phyloP scores from a whole-genome alignment of 2,888 invertebrate species.

The Antitype chi region DNA sequence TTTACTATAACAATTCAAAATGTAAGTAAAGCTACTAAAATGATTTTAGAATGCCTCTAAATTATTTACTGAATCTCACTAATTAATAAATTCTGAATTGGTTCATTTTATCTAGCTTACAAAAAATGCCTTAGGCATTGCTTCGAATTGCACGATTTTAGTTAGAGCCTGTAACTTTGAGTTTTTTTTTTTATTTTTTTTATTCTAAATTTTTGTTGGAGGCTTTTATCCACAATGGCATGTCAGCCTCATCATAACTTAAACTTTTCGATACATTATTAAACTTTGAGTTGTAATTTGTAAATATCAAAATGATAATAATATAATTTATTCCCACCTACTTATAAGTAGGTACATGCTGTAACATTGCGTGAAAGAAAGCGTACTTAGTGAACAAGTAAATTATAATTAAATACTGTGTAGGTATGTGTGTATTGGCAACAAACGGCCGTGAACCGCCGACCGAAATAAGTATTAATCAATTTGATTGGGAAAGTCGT shows the following conservation, averaged over 20 bases:
- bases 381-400: conserved; percentile 8
- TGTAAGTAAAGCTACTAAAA: too few relatives aligned
- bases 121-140: neutral
- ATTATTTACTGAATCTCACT: neutral
- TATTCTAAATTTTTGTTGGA: too few relatives aligned
- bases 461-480: conserved; percentile 38
- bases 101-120: neutral
- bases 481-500: conserved; percentile 35
- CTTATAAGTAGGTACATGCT: neutral
- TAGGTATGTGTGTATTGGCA: conserved; percentile 24
- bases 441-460: conserved; percentile 48
- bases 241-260: too few relatives aligned
- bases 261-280: too few relatives aligned
- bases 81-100: neutral
- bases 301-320: neutral
- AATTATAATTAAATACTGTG: conserved; percentile 23
- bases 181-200: too few relatives aligned
- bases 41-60: neutral
- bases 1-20: neutral
- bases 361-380: conserved; percentile 27
- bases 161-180: neutral
- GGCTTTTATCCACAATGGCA: too few relatives aligned
- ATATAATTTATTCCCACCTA: conserved; percentile 2
- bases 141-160: neutral
- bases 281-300: neutral